Base-by-base conservation (phyloP, 2,797 vertebrate genomes). In the Geotrypetes seraphini region DNA sequence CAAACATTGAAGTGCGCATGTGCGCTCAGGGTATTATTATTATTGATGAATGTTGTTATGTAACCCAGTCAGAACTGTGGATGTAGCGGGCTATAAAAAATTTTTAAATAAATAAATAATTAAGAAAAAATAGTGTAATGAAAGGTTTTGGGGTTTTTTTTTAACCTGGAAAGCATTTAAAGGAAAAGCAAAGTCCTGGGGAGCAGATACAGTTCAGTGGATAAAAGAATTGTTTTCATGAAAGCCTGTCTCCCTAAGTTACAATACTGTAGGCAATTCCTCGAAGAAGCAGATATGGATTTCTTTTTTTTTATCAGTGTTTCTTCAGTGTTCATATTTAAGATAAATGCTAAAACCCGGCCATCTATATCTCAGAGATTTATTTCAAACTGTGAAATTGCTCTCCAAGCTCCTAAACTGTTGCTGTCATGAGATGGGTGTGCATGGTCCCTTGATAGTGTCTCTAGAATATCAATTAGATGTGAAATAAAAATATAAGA, bases 321-420 rank as follows among this genome's bases (percentile, higher is more conserved):
- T 30, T 59, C 50, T 29, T 19, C 13, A 35, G 7, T 27, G 7
- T 27, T 36, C 5, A 19, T 47, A 50, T 53, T 62, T 36, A 43
- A 50, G 31, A 43, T 26, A 29, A 12, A 28, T 4, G 29, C 19
- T 8, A 1, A 45, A 56, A 43, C 14, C 47, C 30, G 31, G 5
- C 5, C 18, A 28, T 48, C 45, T 6, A 16, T 5, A 12, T 36
- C 3, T 54, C 12, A 22, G 14, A 38, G 19, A 41, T 65, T 48
- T 53, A 17, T 51, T 25, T 5, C 27, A 38, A 5, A 19, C 29
- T 40, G 12, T 14, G 19, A 50, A 61, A 54, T 28, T 53, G 6
- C 28, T 52, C 16, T 54, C 22, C 32, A 33, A 37, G 5, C 1
- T 49, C 11, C 22, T 33, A 36, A 47, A 8, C 16, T 43, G 19